Conservation (phyloP, 2,888 invertebrate species). For the Ichneumoninae sp. region DNA sequence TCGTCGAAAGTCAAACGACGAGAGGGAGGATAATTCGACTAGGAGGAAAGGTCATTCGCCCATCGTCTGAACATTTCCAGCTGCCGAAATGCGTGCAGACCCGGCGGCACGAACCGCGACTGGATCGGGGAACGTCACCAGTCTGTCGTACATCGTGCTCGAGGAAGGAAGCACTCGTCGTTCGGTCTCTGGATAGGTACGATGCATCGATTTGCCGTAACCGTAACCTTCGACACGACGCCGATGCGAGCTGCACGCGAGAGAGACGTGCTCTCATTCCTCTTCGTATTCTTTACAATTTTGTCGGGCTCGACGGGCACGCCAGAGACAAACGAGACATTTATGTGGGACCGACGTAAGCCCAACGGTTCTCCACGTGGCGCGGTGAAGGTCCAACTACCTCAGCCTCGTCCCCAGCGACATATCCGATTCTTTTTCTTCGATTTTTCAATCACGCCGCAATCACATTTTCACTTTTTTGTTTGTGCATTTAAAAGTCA, state of each 20-base stretch:
- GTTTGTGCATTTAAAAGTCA: not conserved
- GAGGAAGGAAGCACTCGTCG: slow-evolving; percentile 62
- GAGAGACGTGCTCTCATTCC: not conserved
- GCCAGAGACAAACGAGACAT: not conserved
- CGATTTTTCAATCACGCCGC: not conserved
- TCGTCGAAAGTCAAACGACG: not conserved
- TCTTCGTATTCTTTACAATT: not conserved
- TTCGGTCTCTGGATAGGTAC: slow-evolving; percentile 59
- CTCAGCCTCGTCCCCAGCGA: not conserved
- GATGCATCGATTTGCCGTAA: slow-evolving; percentile 78
- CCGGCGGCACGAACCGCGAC: slow-evolving; percentile 62
- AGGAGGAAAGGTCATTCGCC: slow-evolving; percentile 56
- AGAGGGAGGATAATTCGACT: slow-evolving; percentile 21
- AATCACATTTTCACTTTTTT: not conserved
- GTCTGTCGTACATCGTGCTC: slow-evolving; percentile 65
- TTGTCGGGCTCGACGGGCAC: not conserved
- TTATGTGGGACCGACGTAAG: too few relatives aligned
- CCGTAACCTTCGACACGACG: slow-evolving; percentile 69
- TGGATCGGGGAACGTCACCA: slow-evolving; percentile 60
- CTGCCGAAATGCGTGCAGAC: slow-evolving; percentile 48
- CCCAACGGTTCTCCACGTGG: too few relatives aligned
- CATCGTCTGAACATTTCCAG: slow-evolving; percentile 51
- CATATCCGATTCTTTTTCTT: not conserved
- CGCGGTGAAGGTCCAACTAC: not conserved
- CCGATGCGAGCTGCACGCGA: slow-evolving; percentile 49